Evolutionary conservation across 2,113 vertebrate genomes (phyloP).

Genomic region (Zootoca vivipara): DNA sequence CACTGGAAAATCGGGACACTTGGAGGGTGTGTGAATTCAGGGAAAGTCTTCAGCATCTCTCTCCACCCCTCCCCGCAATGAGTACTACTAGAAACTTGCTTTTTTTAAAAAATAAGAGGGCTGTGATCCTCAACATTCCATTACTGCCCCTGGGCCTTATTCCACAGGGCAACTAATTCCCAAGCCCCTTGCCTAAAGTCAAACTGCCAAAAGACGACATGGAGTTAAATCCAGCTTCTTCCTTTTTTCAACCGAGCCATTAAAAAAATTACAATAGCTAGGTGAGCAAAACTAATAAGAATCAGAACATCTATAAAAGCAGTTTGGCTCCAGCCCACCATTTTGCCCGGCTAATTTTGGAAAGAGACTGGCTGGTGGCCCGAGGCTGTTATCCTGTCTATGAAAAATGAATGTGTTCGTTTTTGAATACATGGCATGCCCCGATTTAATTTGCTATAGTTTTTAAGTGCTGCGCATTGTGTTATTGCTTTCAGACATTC

Average conservation of each 20-base stretch:
- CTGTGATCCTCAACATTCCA: neutral
- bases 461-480: neutral
- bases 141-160: neutral
- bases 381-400: neutral
- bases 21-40: neutral
- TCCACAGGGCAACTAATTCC: neutral
- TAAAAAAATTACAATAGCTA: neutral
- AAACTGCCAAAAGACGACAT: slow-evolving; percentile 42
- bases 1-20: too few species aligned
- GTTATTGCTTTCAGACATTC: neutral
- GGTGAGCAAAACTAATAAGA: slow-evolving; percentile 1
- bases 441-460: slow-evolving; percentile 9
- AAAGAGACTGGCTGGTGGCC: neutral
- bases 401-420: slow-evolving; percentile 1
- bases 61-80: neutral
- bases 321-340: neutral
- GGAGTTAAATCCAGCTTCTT: neutral
- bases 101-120: neutral
- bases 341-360: neutral
- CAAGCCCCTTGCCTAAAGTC: neutral
- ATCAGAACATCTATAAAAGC: neutral
- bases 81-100: neutral
- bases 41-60: neutral
- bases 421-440: neutral
- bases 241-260: neutral